Evolutionary conservation across 2,888 invertebrate genomes (phyloP).

Genomic region (Epiblema foenella): DNA sequence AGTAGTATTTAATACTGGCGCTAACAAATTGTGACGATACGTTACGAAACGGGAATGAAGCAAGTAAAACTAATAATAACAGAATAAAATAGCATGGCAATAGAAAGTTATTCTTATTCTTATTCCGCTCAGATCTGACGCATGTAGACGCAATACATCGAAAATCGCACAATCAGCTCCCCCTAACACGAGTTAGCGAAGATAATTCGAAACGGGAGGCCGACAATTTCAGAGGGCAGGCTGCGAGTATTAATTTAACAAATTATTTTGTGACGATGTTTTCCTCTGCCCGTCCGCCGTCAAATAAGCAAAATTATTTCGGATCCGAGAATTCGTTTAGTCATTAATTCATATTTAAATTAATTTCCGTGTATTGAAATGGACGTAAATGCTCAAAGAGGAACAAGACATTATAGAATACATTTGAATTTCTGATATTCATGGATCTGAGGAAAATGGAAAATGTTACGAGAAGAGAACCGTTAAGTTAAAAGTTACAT

Average conservation of each 20-base stretch:
- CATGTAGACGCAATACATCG: no score
- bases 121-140: no score
- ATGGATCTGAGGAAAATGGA: not conserved
- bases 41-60: no score
- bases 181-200: conserved; percentile 2
- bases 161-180: no score
- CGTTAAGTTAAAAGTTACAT: no score
- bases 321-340: not conserved
- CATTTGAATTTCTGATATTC: no score
- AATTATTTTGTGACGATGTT: conserved; percentile 6
- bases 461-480: no score
- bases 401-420: not conserved
- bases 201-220: not conserved
- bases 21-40: no score
- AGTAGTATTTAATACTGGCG: no score
- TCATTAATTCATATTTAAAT: not conserved
- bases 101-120: no score
- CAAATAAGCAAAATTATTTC: conserved; percentile 14
- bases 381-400: conserved; percentile 5
- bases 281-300: not conserved
- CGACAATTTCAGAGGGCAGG: conserved; percentile 7
- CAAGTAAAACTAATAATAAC: no score
- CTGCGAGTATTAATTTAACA: not conserved
- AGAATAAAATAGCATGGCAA: no score
- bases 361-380: conserved; percentile 5